Percentiles rank a stretch among this genome's conserved stretches.
These are phyloP conservation scores for Holothuria scabra DNA, from an alignment of 53 echinoderm and acorn worm species.

Conservation along the genomic window DNA sequence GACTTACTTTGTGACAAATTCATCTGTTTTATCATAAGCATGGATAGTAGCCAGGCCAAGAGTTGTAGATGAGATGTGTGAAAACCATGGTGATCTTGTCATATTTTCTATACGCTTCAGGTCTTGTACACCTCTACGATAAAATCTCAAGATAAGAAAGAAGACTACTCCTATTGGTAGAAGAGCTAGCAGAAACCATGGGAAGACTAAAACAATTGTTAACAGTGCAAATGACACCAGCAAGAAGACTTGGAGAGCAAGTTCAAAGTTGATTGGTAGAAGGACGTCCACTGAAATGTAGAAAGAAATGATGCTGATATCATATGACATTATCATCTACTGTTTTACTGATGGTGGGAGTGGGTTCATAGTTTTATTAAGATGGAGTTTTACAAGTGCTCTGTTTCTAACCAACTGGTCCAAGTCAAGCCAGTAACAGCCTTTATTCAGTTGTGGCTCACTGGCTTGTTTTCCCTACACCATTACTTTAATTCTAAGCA, in stretches of 20 bases:
- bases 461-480: too few relatives aligned
- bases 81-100: constrained; percentile 97
- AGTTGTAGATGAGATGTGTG: constrained; percentile 87
- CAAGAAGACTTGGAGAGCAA: constrained; percentile 66
- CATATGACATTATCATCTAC: too few relatives aligned
- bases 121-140: constrained; percentile 83
- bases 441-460: too few relatives aligned
- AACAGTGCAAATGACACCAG: constrained; percentile 69
- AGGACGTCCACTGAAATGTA: constrained; percentile 75
- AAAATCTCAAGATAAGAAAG: constrained; percentile 71
- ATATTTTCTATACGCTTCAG: constrained; percentile 90
- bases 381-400: too few relatives aligned
- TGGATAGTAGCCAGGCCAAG: constrained; percentile 87
- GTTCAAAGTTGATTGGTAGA: constrained; percentile 84
- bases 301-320: background rate
- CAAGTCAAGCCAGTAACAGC: too few relatives aligned
- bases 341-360: too few relatives aligned
- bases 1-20: constrained; percentile 74
- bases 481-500: too few relatives aligned
- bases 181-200: constrained; percentile 72
- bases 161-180: constrained; percentile 76
- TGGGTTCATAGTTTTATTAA: too few relatives aligned
- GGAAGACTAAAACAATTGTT: constrained; percentile 81
- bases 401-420: too few relatives aligned
- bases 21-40: constrained; percentile 82